Conservation (phyloP, 2,113 vertebrate genomes). For the Zootoca vivipara region DNA sequence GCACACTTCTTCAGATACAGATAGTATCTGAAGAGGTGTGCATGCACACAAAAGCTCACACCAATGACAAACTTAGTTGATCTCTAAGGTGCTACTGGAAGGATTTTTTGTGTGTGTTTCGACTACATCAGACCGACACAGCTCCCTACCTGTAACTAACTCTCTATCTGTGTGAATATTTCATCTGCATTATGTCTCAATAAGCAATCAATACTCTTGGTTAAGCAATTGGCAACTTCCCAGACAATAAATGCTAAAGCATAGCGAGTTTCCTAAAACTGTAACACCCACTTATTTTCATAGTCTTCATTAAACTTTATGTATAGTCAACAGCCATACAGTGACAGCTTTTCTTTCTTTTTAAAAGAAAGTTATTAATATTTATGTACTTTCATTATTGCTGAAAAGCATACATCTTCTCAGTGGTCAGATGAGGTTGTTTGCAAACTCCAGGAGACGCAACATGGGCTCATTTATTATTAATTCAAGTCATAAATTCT, state of each 20-base stretch:
- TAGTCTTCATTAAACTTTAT: constrained; percentile 55
- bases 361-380: constrained; percentile 60
- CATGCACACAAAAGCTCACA: no score
- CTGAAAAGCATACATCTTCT: constrained; percentile 59
- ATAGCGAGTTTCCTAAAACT: constrained; percentile 31
- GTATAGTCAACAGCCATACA: constrained; percentile 51
- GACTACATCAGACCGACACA: no score
- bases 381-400: constrained; percentile 68
- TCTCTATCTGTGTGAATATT: neutral
- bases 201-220: constrained; percentile 29
- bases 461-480: constrained; percentile 73
- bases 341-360: constrained; percentile 26
- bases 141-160: no score
- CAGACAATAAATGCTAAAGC: constrained; percentile 30
- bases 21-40: no score
- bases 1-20: no score
- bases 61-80: no score
- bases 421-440: constrained; percentile 67
- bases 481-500: constrained; percentile 75
- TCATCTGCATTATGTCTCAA: constrained; percentile 21
- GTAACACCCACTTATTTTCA: neutral
- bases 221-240: constrained; percentile 18
- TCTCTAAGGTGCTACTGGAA: no score
- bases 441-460: constrained; percentile 64
- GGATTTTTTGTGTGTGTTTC: no score